A percentile compares a stretch with the other conserved stretches of the same genome.
These are phyloP conservation scores for Dinoponera quadriceps DNA, from an alignment of 1,140 invertebrate genomes.

Conservation along the genomic window DNA sequence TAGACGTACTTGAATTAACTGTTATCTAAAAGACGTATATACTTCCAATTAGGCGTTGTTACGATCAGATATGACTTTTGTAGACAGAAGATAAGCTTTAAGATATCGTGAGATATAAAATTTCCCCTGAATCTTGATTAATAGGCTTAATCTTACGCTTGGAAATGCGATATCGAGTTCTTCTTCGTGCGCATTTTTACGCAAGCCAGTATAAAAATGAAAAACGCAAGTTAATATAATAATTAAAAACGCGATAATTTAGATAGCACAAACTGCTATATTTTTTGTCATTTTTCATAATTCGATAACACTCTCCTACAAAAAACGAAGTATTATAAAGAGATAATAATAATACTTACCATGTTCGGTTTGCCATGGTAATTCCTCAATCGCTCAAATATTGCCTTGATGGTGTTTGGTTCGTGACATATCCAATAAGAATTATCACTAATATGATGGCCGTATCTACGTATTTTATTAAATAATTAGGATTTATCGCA, in stretches of 20 bases:
- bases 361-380: constrained; percentile 87
- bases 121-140: not conserved
- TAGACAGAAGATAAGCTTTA: not conserved
- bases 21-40: not conserved
- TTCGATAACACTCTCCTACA: not conserved
- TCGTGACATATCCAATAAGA: constrained; percentile 96
- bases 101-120: not conserved
- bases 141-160: not conserved
- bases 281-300: not conserved
- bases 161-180: not conserved
- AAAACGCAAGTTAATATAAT: not conserved
- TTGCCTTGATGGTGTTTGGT: constrained; percentile 88
- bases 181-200: not conserved
- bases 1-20: not conserved
- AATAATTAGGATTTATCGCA: constrained; percentile 50
- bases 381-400: constrained; percentile 95
- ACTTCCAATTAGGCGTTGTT: not conserved
- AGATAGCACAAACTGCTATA: constrained; percentile 1
- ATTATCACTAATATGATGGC: constrained; percentile 94
- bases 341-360: constrained; percentile 85
- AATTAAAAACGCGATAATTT: not conserved
- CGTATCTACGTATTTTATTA: constrained; percentile 87
- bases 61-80: not conserved
- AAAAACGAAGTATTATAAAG: not conserved
- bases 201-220: not conserved